Percentiles rank a stretch among this genome's conserved stretches.
These are phyloP conservation scores for Chironomus tepperi DNA, from an alignment of 1,140 invertebrate genomes.

Conservation along the genomic window DNA sequence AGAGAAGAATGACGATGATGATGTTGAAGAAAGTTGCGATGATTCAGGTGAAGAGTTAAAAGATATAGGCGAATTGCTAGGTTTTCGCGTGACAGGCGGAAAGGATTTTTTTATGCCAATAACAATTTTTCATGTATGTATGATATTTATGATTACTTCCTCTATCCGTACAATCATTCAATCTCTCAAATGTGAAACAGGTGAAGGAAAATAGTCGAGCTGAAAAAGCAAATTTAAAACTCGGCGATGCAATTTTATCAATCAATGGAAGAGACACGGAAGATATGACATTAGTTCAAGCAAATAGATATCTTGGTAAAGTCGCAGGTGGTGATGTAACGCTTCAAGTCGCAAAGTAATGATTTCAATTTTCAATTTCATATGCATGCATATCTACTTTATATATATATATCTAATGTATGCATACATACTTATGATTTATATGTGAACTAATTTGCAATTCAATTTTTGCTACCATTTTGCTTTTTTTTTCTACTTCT, in stretches of 20 bases:
- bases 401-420: background rate
- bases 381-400: background rate
- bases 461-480: background rate
- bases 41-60: background rate
- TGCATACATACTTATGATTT: background rate
- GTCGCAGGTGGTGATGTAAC: background rate
- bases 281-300: constrained; percentile 66
- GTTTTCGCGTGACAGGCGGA: constrained; percentile 76
- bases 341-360: constrained; percentile 16
- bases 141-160: constrained; percentile 26
- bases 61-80: constrained; percentile 40
- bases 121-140: constrained; percentile 67
- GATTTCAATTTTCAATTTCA: background rate
- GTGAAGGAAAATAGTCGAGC: constrained; percentile 71
- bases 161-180: background rate
- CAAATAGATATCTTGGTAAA: constrained; percentile 32
- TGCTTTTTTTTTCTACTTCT: background rate
- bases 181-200: constrained; percentile 40
- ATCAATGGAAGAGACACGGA: constrained; percentile 65
- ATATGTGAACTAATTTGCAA: constrained; percentile 4
- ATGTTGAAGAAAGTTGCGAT: background rate
- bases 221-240: constrained; percentile 69
- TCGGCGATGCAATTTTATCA: constrained; percentile 72
- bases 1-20: background rate
- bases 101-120: constrained; percentile 69